A percentile compares a stretch with the other conserved stretches of the same genome.
Evolutionary conservation across 1,140 invertebrate species (phyloP).

Genomic region (Polypedilum pembai): DNA sequence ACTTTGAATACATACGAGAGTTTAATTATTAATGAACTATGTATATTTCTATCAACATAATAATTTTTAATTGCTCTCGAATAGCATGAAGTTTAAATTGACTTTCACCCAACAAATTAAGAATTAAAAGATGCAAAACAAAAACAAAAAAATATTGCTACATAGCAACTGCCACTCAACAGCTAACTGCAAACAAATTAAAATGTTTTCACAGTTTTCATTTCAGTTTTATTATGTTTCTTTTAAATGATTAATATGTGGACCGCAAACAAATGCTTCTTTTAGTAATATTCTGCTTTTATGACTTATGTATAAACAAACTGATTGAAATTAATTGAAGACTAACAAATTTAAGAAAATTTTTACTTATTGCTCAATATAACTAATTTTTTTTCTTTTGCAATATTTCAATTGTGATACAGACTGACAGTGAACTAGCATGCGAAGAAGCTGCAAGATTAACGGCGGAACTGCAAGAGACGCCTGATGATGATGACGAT

Average conservation of each 20-base stretch:
- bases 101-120: not conserved
- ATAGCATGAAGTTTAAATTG: not conserved
- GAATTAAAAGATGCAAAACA: not conserved
- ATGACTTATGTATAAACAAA: conserved; percentile 3
- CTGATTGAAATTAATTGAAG: conserved; percentile 8
- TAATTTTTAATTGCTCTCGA: conserved; percentile 3
- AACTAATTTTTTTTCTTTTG: not conserved
- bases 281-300: conserved; percentile 1
- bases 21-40: not conserved
- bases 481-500: conserved; percentile 55
- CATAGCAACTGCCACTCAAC: no score
- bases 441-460: conserved; percentile 68
- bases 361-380: not conserved
- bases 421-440: conserved; percentile 78
- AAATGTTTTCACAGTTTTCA: no score
- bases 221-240: no score
- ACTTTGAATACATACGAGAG: not conserved
- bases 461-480: conserved; percentile 50
- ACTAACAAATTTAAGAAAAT: not conserved
- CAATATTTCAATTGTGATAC: conserved; percentile 29
- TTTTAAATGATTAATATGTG: not conserved
- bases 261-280: not conserved
- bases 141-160: not conserved
- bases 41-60: not conserved
- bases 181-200: no score